Conservation (phyloP, 2,113 vertebrate genomes). For the Xenotilapia caudafasciata region DNA sequence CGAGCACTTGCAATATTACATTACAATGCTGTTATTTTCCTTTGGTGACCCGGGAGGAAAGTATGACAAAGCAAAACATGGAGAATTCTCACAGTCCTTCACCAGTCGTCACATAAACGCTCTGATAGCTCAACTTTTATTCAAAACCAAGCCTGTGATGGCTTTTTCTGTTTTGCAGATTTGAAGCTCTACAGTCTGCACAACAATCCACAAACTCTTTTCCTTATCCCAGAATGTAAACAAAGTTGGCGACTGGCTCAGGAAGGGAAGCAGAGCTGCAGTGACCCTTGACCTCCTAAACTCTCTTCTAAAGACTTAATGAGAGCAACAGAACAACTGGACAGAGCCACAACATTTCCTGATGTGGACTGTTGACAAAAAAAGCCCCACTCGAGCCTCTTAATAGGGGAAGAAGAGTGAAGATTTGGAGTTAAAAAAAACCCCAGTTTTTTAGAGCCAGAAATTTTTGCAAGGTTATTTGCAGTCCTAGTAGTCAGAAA, state of each 20-base stretch:
- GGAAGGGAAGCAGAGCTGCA: neutral
- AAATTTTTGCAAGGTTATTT: neutral
- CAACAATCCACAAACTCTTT: neutral
- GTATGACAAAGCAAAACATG: neutral
- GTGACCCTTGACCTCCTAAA: neutral
- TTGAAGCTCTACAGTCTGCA: neutral
- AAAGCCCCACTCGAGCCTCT: neutral
- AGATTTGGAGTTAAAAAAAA: neutral
- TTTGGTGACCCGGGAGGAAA: neutral
- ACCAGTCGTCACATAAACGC: neutral
- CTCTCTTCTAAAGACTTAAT: conserved; percentile 9
- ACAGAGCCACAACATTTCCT: neutral
- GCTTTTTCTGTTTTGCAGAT: neutral
- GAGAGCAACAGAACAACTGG: conserved; percentile 31
- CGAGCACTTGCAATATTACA: neutral
- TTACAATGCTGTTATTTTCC: neutral
- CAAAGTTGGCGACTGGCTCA: conserved; percentile 22
- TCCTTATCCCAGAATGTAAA: conserved; percentile 25
- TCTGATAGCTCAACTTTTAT: neutral
- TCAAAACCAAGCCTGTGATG: neutral
- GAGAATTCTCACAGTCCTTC: neutral
- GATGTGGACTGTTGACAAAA: neutral
- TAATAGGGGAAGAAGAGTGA: neutral
- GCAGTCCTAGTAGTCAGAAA: neutral
- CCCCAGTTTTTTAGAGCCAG: neutral